These are phyloP conservation scores for Spea bombifrons DNA, from an alignment of 2,113 vertebrate species.

Conservation along the genomic window DNA sequence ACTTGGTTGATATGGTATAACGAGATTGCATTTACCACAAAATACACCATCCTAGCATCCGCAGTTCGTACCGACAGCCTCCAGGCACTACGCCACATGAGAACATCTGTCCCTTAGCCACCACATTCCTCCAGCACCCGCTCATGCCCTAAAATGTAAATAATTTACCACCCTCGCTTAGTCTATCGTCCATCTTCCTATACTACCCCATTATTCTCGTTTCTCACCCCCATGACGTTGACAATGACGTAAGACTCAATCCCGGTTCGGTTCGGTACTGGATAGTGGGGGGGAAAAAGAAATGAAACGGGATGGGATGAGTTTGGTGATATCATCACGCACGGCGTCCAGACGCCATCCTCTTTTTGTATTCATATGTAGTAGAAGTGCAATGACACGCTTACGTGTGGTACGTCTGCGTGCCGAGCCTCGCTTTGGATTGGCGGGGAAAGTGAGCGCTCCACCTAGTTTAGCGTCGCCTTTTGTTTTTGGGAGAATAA, in stretches of 20 bases:
- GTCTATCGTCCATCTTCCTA: neutral
- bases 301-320: constrained; percentile 12
- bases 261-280: constrained; percentile 44
- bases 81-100: too few relatives aligned
- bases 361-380: neutral
- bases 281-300: constrained; percentile 13
- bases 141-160: too few relatives aligned
- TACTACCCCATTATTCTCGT: constrained; percentile 19
- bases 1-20: too few relatives aligned
- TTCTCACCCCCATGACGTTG: constrained; percentile 45
- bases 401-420: constrained; percentile 14
- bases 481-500: constrained; percentile 25
- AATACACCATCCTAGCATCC: too few relatives aligned
- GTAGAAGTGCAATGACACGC: neutral
- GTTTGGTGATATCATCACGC: constrained; percentile 40
- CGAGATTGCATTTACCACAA: too few relatives aligned
- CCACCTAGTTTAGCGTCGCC: neutral
- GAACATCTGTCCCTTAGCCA: too few relatives aligned
- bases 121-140: too few relatives aligned
- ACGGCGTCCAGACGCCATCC: constrained; percentile 23
- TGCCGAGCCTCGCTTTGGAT: neutral
- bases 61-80: too few relatives aligned
- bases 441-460: constrained; percentile 23
- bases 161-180: too few relatives aligned
- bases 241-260: constrained; percentile 43